Conservation (phyloP, 2,113 vertebrate genomes). For the Leptosomus discolor region DNA sequence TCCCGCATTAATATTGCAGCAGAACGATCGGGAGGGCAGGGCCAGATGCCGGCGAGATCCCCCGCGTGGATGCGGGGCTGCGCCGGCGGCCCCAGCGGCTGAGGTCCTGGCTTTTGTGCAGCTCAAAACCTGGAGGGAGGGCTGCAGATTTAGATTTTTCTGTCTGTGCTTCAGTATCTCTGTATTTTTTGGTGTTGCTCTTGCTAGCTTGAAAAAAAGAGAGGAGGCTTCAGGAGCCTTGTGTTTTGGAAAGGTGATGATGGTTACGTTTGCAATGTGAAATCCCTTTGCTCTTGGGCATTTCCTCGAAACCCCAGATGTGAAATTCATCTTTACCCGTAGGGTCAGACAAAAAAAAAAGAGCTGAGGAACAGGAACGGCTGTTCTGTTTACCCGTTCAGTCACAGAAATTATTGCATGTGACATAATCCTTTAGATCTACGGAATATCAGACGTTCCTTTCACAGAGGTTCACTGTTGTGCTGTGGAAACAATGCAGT, state of each 20-base stretch:
- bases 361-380: background rate
- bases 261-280: background rate
- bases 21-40: no score
- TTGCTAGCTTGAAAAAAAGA: background rate
- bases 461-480: background rate
- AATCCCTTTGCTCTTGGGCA: background rate
- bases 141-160: background rate
- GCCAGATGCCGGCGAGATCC: background rate
- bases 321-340: background rate
- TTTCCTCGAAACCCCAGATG: background rate
- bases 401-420: background rate
- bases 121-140: background rate
- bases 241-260: background rate
- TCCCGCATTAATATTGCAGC: background rate
- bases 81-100: slow-evolving; percentile 6
- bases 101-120: background rate
- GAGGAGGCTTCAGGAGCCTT: background rate
- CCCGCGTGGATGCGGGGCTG: fast-evolving
- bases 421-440: background rate
- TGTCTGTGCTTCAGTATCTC: background rate
- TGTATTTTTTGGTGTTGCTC: background rate
- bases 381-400: background rate
- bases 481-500: background rate
- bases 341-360: background rate
- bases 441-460: background rate